Evolutionary conservation across 2,113 vertebrate species (phyloP), one percentile per base, ranked within the genome.

Genomic region (Dryoscopus gambensis): DNA sequence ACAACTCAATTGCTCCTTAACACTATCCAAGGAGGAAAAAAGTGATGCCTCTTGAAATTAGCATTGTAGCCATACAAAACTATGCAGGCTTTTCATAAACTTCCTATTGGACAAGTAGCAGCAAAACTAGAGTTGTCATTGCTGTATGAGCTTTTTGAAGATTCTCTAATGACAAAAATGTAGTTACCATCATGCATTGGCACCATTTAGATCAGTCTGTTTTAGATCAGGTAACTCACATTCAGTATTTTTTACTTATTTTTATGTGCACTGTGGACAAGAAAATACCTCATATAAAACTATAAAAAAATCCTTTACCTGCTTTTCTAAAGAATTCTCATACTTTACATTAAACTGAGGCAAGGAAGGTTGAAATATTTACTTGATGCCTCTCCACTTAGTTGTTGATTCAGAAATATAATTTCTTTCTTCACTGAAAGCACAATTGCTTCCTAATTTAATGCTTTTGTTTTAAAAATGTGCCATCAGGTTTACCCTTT

Each of bases 31-130:
- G 33, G 7, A 79, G 3, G 2, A 5, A 42, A 56, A 42, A 28
- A 25, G 10, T 3, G 8, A 64, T 40, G 0, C 0, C 4, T 60
- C 28, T n/a, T 68, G 20, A 76, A 86, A n/a, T 24, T 19, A 76
- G 13, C 44, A n/a, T 21, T 47, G 18, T 24, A n/a, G 19, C 15
- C 31, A 40, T 10, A 31, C 4, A 60, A 73, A 88, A 67, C 3
- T 7, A 57, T 23, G 6, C 6, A 85, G 23, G 10, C 47, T 83
- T 87, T 65, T 74, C 37, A 37, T 31, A 40, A 2, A 47, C 9
- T 73, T 89, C 49, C 44, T 73, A 3, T 5, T 50, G 20, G 55
- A 18, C 19, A 82, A 37, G 15, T 12, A 77, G n/a, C 8, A 71
- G 35, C 11, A 88, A 87, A 78, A 7, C 9, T 46, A 39, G 17